Evolutionary conservation across 2,888 invertebrate genomes (phyloP).

Genomic region (Temnothorax ravouxi): DNA sequence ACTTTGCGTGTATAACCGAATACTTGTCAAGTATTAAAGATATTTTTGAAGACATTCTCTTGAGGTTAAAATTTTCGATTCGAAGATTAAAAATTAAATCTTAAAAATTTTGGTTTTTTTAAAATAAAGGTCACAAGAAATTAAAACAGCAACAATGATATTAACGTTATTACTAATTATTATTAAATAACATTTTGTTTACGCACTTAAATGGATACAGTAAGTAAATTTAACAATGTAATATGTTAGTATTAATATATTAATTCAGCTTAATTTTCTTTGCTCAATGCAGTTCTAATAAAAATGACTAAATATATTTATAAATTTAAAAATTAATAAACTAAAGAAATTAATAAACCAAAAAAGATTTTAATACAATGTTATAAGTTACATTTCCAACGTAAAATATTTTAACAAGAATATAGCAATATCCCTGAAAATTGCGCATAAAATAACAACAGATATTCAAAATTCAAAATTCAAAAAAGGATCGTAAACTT

Average conservation of each 20-base stretch:
- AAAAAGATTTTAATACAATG: neutral
- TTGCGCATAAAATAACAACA: neutral
- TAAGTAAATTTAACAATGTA: constrained; percentile 5
- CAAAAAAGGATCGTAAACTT: neutral
- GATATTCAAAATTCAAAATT: neutral
- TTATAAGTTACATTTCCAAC: neutral
- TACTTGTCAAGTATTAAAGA: neutral
- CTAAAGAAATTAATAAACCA: neutral
- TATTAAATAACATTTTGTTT: neutral
- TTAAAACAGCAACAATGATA: neutral
- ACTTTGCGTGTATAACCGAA: neutral
- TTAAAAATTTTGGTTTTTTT: neutral
- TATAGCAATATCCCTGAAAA: neutral
- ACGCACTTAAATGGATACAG: neutral
- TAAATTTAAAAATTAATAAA: neutral
- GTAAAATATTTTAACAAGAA: neutral
- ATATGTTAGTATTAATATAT: neutral
- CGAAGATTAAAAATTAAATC: neutral
- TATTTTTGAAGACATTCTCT: neutral
- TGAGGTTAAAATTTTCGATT: neutral
- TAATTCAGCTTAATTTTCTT: neutral
- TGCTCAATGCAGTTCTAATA: neutral
- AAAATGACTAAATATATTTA: neutral
- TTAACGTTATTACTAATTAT: neutral
- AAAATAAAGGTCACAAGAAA: neutral